phyloP scores from a whole-genome alignment of 2,113 vertebrate genomes.

The Equus przewalskii region DNA sequence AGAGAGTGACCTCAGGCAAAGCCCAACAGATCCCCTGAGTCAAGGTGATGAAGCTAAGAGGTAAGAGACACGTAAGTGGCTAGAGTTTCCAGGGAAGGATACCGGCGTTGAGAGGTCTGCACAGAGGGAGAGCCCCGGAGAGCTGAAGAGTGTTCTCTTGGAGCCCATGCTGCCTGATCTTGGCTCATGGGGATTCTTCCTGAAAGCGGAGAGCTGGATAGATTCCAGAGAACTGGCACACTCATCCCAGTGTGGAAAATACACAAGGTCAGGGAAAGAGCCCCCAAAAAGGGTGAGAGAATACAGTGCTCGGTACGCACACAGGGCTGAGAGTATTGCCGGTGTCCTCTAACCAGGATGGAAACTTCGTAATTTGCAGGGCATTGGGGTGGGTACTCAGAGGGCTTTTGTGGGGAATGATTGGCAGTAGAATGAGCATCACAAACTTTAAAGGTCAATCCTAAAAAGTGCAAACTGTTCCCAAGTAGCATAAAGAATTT shows the following conservation, averaged over 20 bases:
- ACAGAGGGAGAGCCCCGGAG: no score
- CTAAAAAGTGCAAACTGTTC: background rate
- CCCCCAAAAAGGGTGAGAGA: no score
- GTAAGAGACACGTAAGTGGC: background rate
- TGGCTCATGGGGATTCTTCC: background rate
- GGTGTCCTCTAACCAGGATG: background rate
- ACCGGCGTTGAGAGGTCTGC: accelerated
- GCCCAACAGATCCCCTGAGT: accelerated
- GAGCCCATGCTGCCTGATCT: no score
- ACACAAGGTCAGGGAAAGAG: background rate
- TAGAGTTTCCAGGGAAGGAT: background rate
- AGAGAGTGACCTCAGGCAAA: background rate
- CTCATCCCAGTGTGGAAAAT: background rate
- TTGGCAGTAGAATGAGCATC: background rate
- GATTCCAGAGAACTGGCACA: background rate
- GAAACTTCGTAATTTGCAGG: background rate
- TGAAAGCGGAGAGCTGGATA: background rate
- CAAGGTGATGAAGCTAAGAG: background rate
- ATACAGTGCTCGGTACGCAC: no score
- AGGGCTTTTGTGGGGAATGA: background rate
- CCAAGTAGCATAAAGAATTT: background rate
- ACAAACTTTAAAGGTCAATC: background rate
- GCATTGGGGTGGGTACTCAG: background rate
- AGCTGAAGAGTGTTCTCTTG: background rate
- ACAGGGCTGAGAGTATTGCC: background rate